Evolutionary conservation across 2,797 vertebrate species (phyloP), one percentile per base, ranked within the genome.

Genomic region (Epinephelus coioides): DNA sequence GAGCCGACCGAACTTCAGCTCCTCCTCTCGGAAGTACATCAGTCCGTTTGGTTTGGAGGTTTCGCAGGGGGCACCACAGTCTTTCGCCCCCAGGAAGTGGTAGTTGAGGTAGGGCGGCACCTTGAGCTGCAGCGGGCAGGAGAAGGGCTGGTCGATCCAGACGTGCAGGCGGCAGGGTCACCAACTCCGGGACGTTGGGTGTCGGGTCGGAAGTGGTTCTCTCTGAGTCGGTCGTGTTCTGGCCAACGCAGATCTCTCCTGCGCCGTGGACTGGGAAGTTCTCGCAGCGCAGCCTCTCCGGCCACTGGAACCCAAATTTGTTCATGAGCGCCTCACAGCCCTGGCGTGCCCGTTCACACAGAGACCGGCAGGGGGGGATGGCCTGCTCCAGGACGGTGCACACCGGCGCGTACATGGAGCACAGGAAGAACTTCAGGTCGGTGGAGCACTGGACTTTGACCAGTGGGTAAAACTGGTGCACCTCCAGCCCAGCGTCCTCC

Each of bases 321-420:
- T 97, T 97, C 97, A 97, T 97, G 69, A 97, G 95, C 6, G 95
- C 95, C 90, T 97, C 97, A 38, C 97, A 97, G 81, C 97, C 97
- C 49, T 94, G 96, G 1, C 96, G 93, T 0, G 97, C 97, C 4
- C 96, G 92, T 59, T 97, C 96, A n/a, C 97, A 97, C 56, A 97
- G 89, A 0, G 96, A 95, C 12, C 97, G 91, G 87, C 97, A 97
- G 9, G 97, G 97, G 0, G 97, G 97, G 60, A 97, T 96, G 63
- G 97, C 96, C 85, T 94, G 96, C 81, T 98, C 97, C 69, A 99
- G 94, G 62, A 98, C 97, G 0, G 98, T 99, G 92, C 98, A 99
- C 15, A 98, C 97, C 0, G 98, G 98, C 0, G 97, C 97, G 2
- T 98, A 98, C 97, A 98, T 96, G 79, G 97, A 97, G 81, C 98